Conservation (phyloP, 2,797 vertebrate genomes). For the Amblyopsis hoosieri region DNA sequence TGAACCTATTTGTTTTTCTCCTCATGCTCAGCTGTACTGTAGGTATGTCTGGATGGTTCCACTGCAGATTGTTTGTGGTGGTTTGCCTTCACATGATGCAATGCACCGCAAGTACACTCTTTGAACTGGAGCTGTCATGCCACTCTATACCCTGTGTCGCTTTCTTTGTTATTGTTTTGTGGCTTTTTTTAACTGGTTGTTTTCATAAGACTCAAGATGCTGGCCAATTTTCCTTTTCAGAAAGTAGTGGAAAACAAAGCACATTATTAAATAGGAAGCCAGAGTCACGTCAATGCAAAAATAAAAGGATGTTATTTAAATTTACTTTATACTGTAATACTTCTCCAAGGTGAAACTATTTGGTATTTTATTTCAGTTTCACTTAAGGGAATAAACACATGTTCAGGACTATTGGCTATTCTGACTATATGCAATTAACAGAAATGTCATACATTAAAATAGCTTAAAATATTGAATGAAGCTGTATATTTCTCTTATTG, state of each 20-base stretch:
- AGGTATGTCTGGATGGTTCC: conserved; percentile 64
- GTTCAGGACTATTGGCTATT: no score
- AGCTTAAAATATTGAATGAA: no score
- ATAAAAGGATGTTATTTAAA: neutral
- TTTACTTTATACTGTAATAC: neutral
- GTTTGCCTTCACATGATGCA: conserved; percentile 79
- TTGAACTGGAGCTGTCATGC: conserved; percentile 80
- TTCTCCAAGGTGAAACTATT: no score
- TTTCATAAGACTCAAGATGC: conserved; percentile 13
- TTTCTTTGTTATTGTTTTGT: conserved; percentile 70
- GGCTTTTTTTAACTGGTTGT: conserved; percentile 48
- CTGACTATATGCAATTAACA: no score
- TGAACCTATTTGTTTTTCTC: conserved; percentile 50
- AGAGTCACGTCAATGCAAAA: neutral
- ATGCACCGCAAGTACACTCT: conserved; percentile 76
- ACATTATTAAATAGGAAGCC: neutral
- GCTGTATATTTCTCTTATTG: no score
- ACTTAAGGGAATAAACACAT: no score
- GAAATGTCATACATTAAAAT: no score
- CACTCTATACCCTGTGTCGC: conserved; percentile 68
- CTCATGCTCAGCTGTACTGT: conserved; percentile 47
- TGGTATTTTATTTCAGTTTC: no score
- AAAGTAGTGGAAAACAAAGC: neutral
- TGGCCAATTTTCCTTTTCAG: neutral
- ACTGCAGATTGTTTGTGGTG: conserved; percentile 66